Base-by-base conservation (phyloP, 1,140 invertebrate species). In the Tribolium madens region DNA sequence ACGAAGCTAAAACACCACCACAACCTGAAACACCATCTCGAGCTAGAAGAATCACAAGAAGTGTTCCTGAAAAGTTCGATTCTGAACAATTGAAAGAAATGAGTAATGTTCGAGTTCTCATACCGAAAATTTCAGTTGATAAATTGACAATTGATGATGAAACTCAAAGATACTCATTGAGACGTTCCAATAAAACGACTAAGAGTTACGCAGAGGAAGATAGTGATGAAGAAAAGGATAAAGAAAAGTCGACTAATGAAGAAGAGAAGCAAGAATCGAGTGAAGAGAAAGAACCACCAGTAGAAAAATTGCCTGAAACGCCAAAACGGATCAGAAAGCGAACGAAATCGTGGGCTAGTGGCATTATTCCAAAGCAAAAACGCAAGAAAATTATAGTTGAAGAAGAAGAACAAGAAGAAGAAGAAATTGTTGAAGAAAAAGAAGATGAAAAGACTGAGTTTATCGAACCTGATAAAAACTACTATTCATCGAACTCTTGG, bases 391-490 rank as follows among this genome's bases (percentile, higher is more conserved):
- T n/a, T 10, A 9, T 42, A 1, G 36, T 42, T 42, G 36, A 42
- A 10, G 36, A 42, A 42, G 9, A 42, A n/a, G 36, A 64, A n/a
- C n/a, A n/a, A 12, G 52, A 57, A 15, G n/a, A 0, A 5, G 50
- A 13, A 0, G 50, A 9, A 3, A 15, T 7, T 1, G 53, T 3
- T 36, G 52, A 60, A 14, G 53, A 70, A 53, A 68, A 78, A 46
- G 15, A 60, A 74, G 57, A 78, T 60, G 33, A 75, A 46, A 52
- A 75, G 79, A 21, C 48, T 46, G 53, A 68, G 6, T 78, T 77
- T 10, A 69, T 79, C 15, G 78, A 79, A 36, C 80, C 81, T 3
- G 79, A 84, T 73, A 82, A 80, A 14, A 79, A 80, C 15, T 83
- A 85, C 72, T 86, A 76, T 57, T 72, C 77, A 12, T 78, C 81